Evolutionary conservation across 2,797 vertebrate genomes (phyloP), one percentile per base, ranked within the genome.

Genomic region (Lagocephalus sceleratus): DNA sequence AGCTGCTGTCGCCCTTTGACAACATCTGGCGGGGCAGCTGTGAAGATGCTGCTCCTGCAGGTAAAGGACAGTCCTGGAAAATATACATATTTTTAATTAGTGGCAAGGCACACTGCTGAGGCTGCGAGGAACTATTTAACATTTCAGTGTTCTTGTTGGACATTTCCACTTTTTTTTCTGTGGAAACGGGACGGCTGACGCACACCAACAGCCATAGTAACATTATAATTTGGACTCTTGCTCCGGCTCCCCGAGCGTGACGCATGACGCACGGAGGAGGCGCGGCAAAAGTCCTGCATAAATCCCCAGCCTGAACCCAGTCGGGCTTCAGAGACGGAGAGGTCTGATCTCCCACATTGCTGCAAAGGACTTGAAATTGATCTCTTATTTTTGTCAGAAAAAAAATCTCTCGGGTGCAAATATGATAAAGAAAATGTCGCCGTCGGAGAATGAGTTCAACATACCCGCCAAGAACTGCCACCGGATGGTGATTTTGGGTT

Each of bases 401-500:
- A 11, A 39, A 53, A 54, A n/a, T 6, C 45, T 60, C n/a, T 14
- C 81, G 17, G 38, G 55, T 54, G 75, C 75, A 67, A 82, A 7
- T 19, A 97, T 97, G 95, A 97, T 98, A 73, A 98, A 98, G 91
- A 99, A 97, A 87, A 94, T 95, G 92, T 90, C 91, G 6, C 89
- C 91, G 5, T 79, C 90, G 44, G 94, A 97, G 74, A 85, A 88
- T 8, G 94, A 97, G 77, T 90, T 95, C 52, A 90, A 92, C 81
- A 94, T 99, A 60, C 97, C 97, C 1, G 90, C 94, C 76, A 97
- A 98, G 82, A 98, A 99, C 73, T 96, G 95, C 89, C 92, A 95
- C 88, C 88, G 96, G 75, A 96, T 99, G 97, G 97, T 99, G 58
- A 91, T 99, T 60, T 90, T 99, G 50, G 97, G 97, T 68, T 99